Evolutionary conservation across 2,113 vertebrate genomes (phyloP).

Genomic region (Oreochromis tanganicae): DNA sequence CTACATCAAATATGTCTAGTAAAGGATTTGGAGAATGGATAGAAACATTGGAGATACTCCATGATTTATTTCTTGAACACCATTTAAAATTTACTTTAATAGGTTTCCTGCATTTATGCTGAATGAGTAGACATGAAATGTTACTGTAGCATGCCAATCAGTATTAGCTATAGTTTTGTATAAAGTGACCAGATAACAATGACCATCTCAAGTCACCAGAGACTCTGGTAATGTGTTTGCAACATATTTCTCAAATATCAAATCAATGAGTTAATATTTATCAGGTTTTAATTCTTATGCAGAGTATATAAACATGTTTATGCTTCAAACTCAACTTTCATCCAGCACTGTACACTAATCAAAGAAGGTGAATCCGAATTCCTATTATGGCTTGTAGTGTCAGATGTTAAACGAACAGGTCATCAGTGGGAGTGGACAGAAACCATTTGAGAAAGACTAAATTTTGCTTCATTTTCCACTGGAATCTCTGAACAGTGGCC

Average conservation of each 20-base stretch:
- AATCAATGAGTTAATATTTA: not conserved
- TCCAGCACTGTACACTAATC: not conserved
- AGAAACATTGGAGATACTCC: not conserved
- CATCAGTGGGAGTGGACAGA: not conserved
- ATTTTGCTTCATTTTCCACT: not conserved
- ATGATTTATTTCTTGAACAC: not conserved
- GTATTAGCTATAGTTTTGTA: not conserved
- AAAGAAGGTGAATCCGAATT: not conserved
- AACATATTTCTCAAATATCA: not conserved
- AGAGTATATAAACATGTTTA: not conserved
- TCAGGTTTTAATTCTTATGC: not conserved
- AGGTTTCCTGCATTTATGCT: not conserved
- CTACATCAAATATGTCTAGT: not conserved
- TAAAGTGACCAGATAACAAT: not conserved
- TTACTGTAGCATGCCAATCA: not conserved
- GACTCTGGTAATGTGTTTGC: not conserved
- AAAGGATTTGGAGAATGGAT: not conserved
- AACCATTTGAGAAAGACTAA: not conserved
- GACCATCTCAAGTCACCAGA: not conserved
- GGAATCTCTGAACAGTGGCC: not conserved
- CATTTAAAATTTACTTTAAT: not conserved
- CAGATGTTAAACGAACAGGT: not conserved
- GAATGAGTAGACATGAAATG: not conserved
- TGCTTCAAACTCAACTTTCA: not conserved
- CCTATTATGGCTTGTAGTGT: not conserved